Percentiles rank a stretch among this genome's conserved stretches.
phyloP scores from a whole-genome alignment of 2,113 vertebrate species.

The Eulemur rufifrons region DNA sequence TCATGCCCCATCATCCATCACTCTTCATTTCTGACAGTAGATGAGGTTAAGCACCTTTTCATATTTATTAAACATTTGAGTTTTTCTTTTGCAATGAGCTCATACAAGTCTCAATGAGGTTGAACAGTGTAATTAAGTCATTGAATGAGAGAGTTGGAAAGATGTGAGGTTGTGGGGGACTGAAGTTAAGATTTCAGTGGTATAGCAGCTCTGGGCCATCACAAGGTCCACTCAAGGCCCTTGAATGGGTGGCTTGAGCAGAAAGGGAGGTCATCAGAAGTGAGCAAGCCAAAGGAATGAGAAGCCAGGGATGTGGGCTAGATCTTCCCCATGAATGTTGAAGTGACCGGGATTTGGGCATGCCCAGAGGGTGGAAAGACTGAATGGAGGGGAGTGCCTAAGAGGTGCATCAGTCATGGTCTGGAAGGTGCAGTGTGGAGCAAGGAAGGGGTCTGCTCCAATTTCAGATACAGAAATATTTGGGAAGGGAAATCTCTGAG shows the following conservation, averaged over 20 bases:
- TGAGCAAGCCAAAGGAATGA: not conserved
- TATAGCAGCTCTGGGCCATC: not conserved
- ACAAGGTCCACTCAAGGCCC: not conserved
- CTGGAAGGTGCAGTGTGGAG: not conserved
- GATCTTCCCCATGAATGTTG: not conserved
- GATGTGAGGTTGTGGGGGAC: not conserved
- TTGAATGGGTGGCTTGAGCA: not conserved
- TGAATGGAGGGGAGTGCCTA: not conserved
- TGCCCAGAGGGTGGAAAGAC: not conserved
- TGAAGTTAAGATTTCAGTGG: not conserved
- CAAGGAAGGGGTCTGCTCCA: not conserved
- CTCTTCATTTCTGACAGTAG: not conserved
- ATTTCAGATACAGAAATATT: not conserved
- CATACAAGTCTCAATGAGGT: not conserved
- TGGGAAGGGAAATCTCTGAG: not conserved
- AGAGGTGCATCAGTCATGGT: not conserved
- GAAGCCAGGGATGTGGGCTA: not conserved
- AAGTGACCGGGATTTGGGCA: not conserved
- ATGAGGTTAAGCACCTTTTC: not conserved
- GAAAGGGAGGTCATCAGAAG: not conserved
- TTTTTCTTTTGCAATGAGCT: constrained; percentile 1
- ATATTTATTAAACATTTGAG: not conserved
- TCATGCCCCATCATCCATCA: not conserved
- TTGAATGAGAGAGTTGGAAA: not conserved
- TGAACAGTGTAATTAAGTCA: not conserved